Evolutionary conservation across 2,113 vertebrate genomes (phyloP).

Genomic region (Echinops telfairi): DNA sequence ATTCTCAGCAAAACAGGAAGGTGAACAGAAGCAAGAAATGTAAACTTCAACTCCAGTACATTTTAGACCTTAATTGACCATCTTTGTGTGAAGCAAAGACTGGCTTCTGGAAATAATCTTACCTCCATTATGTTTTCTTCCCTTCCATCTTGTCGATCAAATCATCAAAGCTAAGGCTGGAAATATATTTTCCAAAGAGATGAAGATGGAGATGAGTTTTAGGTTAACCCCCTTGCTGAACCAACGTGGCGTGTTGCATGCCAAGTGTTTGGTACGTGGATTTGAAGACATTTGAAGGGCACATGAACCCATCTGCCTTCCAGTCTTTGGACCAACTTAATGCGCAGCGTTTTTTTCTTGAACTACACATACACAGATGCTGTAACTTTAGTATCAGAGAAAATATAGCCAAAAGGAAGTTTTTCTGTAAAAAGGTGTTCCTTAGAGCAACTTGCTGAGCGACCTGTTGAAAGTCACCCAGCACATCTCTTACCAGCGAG

Average conservation of each 20-base stretch:
- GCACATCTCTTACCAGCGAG: slow-evolving; percentile 35
- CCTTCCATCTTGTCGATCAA: slow-evolving; percentile 75
- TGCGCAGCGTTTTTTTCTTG: not conserved
- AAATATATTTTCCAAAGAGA: not conserved
- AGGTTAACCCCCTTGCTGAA: slow-evolving; percentile 29
- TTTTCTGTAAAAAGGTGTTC: not conserved
- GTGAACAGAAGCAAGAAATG: slow-evolving; percentile 67
- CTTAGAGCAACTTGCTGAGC: not conserved
- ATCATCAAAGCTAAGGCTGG: slow-evolving; percentile 61
- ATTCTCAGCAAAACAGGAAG: slow-evolving; percentile 74
- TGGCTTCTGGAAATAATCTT: slow-evolving; percentile 77
- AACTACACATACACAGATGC: slow-evolving; percentile 13
- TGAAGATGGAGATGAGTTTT: slow-evolving; percentile 17
- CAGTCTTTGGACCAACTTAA: not conserved
- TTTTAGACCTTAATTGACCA: slow-evolving; percentile 74
- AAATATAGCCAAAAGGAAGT: not conserved
- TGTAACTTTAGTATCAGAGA: slow-evolving; percentile 32
- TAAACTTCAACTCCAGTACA: slow-evolving; percentile 60
- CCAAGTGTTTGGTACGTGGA: slow-evolving; percentile 24
- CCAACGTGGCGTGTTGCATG: slow-evolving; percentile 36
- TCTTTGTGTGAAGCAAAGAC: slow-evolving; percentile 67
- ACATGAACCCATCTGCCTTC: not conserved
- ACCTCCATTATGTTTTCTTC: slow-evolving; percentile 68
- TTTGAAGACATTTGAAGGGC: slow-evolving; percentile 46
- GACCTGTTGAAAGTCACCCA: not conserved